Evolutionary conservation across 2,888 invertebrate species (phyloP), one percentile per base, ranked within the genome.

Genomic region (Lasioglossum lativentre): DNA sequence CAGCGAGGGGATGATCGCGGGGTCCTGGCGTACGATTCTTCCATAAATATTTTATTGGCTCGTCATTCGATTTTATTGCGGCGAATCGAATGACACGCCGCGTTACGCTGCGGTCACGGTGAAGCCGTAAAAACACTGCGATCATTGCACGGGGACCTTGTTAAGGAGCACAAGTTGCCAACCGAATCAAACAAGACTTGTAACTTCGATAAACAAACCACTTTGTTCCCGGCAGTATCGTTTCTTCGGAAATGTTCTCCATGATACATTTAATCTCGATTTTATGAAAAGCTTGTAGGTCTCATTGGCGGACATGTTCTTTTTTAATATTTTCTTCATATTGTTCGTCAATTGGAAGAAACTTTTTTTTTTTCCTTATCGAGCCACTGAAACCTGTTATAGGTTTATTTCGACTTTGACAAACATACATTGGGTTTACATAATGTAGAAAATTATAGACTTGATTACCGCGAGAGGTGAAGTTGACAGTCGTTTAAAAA

Each of bases 11-110:
- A 78, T 80, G 45, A 42, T 76, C 63, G 78, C 75, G 76, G 75
- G 78, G 86, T 84, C 34, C 72, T 85, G 83, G 89, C 90, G 89
- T 88, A 92, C 92, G 93, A 93, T 93, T 93, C 93, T 93, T 93
- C 93, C 91, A 94, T 94, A 95, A 95, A 95, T 95, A 94, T 95
- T 95, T 95, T 94, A 95, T 95, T 95, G 94, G 94, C 94, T 93
- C 93, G 93, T 95, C 92, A 92, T 93, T 93, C 92, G 93, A 93
- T 92, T 94, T 94, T 93, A 93, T 93, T 92, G 90, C 91, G 89
- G 85, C 91, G 89, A 90, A 91, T 92, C 92, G 92, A 92, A 92
- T 91, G 88, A 91, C 86, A 90, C 89, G 91, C 85, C 80, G 90
- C 83, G 91, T 91, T 91, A 91, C 88, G 77, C 76, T 80, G 82